A percentile compares a stretch with the other conserved stretches of the same genome.
Conservation (phyloP, 2,888 invertebrate genomes). For the Escarpia spicata region DNA sequence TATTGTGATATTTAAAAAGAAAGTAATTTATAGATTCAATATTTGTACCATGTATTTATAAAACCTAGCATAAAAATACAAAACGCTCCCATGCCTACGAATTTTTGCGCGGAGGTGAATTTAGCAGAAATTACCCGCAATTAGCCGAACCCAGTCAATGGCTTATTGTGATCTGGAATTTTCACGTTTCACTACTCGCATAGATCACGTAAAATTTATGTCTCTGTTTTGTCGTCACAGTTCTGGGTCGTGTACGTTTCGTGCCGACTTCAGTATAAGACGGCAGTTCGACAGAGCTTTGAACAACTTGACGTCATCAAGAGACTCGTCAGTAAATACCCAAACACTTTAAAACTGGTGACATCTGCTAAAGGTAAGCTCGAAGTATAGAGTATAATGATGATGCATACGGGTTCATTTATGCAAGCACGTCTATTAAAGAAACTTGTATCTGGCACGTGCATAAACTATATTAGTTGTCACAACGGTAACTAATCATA, state of each 20-base stretch:
- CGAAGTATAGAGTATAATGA: background rate
- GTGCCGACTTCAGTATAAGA: constrained; percentile 83
- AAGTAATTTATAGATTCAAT: too few species aligned
- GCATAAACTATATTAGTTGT: too few species aligned
- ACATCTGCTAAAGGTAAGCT: constrained; percentile 80
- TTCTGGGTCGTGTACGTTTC: constrained; percentile 89
- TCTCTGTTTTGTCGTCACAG: constrained; percentile 68
- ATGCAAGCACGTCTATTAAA: background rate
- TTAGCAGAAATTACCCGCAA: too few species aligned
- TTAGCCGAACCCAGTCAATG: background rate
- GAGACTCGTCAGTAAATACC: constrained; percentile 81
- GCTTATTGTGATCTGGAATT: background rate
- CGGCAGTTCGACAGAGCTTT: constrained; percentile 84
- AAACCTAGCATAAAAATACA: too few species aligned
- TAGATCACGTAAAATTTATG: background rate
- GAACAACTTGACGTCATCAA: constrained; percentile 88
- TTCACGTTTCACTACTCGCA: background rate
- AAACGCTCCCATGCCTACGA: too few species aligned
- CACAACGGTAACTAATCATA: too few species aligned
- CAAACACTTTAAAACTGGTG: constrained; percentile 71
- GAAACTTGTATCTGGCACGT: too few species aligned
- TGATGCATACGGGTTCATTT: background rate
- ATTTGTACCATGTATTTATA: too few species aligned
- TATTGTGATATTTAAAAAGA: too few species aligned
- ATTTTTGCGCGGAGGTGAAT: too few species aligned